Conservation (phyloP, 1,140 invertebrate species). For the Bombus turneri region DNA sequence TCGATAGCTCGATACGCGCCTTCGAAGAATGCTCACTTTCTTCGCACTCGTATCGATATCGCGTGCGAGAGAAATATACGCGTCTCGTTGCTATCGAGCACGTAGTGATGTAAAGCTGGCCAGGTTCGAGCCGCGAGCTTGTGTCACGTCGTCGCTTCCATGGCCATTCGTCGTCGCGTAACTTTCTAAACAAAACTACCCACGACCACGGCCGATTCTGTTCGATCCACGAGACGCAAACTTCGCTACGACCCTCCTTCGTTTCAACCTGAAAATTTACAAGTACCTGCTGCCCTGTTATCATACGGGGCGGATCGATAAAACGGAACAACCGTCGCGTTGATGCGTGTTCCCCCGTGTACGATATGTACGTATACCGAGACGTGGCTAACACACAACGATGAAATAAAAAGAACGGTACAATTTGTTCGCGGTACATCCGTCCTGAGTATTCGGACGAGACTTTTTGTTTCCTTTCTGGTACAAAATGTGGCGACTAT, state of each 20-base stretch:
- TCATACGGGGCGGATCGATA: constrained; percentile 69
- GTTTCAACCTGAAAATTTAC: constrained; percentile 43
- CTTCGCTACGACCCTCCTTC: not conserved
- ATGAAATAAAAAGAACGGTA: too few relatives aligned
- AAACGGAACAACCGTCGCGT: not conserved
- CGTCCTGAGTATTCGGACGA: not conserved
- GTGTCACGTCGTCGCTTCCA: constrained; percentile 72
- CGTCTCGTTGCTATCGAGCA: not conserved
- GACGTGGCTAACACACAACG: too few relatives aligned
- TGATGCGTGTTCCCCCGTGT: too few relatives aligned
- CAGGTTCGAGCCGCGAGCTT: constrained; percentile 54
- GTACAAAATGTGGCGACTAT: not conserved
- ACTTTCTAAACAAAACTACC: constrained; percentile 75
- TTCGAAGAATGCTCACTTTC: constrained; percentile 11
- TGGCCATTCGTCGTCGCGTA: constrained; percentile 65
- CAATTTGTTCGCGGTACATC: too few relatives aligned
- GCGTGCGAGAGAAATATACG: constrained; percentile 6
- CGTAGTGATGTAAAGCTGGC: constrained; percentile 40
- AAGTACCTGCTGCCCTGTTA: constrained; percentile 51
- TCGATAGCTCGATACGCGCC: not conserved
- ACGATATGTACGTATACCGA: not conserved
- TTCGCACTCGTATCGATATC: constrained; percentile 6
- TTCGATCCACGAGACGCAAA: not conserved
- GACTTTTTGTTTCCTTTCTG: not conserved
- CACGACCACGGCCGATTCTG: constrained; percentile 7